Conservation (phyloP, 1,140 invertebrate species). For the Calliphora vicina region DNA sequence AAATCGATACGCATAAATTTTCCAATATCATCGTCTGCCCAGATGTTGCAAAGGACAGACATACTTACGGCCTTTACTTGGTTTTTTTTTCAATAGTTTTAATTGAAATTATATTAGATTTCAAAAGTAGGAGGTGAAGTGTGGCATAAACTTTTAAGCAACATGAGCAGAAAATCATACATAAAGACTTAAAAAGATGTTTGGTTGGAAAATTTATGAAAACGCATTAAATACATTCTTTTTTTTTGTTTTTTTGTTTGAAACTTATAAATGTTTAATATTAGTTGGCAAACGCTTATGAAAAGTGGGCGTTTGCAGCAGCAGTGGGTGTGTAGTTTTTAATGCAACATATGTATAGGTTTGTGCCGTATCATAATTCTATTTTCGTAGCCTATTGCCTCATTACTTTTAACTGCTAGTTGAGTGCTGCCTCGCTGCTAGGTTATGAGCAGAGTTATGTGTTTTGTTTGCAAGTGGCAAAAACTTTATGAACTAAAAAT, state of each 20-base stretch:
- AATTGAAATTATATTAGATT: slow-evolving; percentile 14
- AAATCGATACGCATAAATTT: slow-evolving; percentile 9
- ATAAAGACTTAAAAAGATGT: background rate
- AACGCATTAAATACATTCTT: background rate
- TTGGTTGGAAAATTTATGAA: background rate
- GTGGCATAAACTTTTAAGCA: background rate
- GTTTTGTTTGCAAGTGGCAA: no score
- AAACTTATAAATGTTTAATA: background rate
- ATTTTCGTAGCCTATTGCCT: background rate
- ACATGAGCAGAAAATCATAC: background rate
- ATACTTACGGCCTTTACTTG: background rate
- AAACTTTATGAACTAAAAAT: background rate
- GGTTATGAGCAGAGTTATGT: no score
- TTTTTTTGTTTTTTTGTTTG: background rate
- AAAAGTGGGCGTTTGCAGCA: slow-evolving; percentile 27
- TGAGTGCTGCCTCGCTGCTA: no score
- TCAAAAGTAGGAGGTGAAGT: slow-evolving; percentile 1
- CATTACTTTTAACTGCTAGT: background rate
- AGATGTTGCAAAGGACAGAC: background rate
- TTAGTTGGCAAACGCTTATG: background rate
- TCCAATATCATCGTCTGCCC: background rate
- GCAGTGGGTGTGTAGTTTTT: slow-evolving; percentile 14
- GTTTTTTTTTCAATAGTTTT: background rate
- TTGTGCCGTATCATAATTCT: background rate
- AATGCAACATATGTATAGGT: background rate